These are phyloP conservation scores for Drosophila borealis DNA, from an alignment of 2,888 invertebrate genomes.

Conservation along the genomic window DNA sequence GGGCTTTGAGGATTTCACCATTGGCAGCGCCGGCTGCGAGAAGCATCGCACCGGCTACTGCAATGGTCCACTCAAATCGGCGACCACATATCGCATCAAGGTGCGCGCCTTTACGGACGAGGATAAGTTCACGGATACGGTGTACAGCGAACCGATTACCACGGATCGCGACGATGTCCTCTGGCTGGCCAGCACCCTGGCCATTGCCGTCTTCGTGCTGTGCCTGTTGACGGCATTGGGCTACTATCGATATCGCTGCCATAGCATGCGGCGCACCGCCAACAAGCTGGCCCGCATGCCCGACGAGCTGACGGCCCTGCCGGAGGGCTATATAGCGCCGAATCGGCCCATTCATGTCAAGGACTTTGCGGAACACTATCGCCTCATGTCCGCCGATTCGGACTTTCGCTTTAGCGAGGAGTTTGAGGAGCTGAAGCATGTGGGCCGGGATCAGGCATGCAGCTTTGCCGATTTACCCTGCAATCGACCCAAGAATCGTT, in stretches of 20 bases:
- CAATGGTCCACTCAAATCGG: conserved; percentile 98
- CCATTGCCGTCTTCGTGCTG: conserved; percentile 51
- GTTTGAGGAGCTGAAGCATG: conserved; percentile 98
- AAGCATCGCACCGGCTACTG: conserved; percentile 92
- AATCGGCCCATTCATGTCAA: conserved; percentile 93
- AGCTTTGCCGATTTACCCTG: conserved; percentile 97
- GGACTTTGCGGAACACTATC: conserved; percentile 96
- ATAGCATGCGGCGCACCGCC: conserved; percentile 86
- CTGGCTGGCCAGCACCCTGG: conserved; percentile 35
- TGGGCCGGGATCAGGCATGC: conserved; percentile 96
- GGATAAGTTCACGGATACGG: conserved; percentile 97
- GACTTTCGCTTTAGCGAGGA: conserved; percentile 98
- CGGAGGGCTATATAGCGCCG: conserved; percentile 91
- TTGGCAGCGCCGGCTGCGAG: conserved; percentile 93
- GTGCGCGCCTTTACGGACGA: conserved; percentile 97
- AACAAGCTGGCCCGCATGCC: conserved; percentile 88
- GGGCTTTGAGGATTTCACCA: conserved; percentile 93
- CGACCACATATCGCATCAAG: conserved; percentile 94
- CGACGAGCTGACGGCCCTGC: conserved; percentile 89
- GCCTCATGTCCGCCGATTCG: conserved; percentile 98
- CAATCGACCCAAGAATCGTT: conserved; percentile 99
- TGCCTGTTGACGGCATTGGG: conserved; percentile 80
- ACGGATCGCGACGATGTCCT: conserved; percentile 88
- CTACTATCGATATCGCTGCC: conserved; percentile 87
- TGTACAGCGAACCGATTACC: conserved; percentile 93